Evolutionary conservation across 2,113 vertebrate species (phyloP).

Genomic region (Silurus asotus): DNA sequence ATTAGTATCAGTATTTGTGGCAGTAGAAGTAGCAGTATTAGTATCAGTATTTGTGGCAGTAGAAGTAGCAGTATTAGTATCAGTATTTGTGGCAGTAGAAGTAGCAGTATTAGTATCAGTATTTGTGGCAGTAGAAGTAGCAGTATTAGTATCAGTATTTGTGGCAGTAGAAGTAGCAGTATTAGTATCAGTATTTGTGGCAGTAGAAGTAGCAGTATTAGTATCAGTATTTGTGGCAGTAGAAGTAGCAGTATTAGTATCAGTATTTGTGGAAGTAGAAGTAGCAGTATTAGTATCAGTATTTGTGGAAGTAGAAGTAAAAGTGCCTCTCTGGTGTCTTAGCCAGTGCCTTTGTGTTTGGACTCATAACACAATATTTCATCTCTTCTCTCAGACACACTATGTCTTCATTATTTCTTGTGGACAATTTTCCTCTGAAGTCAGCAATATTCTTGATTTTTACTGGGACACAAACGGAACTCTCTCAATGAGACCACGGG

Average conservation of each 20-base stretch:
- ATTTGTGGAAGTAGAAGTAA: background rate
- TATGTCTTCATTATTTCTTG: background rate
- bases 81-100: too few relatives aligned
- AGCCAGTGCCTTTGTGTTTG: background rate
- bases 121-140: too few relatives aligned
- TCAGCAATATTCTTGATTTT: slow-evolving; percentile 6
- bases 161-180: too few relatives aligned
- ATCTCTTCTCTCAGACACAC: background rate
- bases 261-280: too few relatives aligned
- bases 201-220: too few relatives aligned
- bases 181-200: too few relatives aligned
- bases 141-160: background rate
- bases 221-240: background rate
- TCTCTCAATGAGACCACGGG: slow-evolving; percentile 12
- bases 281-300: background rate
- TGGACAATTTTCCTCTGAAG: slow-evolving; percentile 10
- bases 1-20: too few relatives aligned
- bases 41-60: background rate
- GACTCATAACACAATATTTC: background rate
- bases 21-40: background rate
- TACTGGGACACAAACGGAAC: background rate
- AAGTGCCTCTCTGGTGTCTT: background rate
- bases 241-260: too few relatives aligned
- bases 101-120: too few relatives aligned
- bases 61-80: background rate